These are phyloP conservation scores for Trialeurodes vaporariorum DNA, from an alignment of 1,140 invertebrate species.

Conservation along the genomic window DNA sequence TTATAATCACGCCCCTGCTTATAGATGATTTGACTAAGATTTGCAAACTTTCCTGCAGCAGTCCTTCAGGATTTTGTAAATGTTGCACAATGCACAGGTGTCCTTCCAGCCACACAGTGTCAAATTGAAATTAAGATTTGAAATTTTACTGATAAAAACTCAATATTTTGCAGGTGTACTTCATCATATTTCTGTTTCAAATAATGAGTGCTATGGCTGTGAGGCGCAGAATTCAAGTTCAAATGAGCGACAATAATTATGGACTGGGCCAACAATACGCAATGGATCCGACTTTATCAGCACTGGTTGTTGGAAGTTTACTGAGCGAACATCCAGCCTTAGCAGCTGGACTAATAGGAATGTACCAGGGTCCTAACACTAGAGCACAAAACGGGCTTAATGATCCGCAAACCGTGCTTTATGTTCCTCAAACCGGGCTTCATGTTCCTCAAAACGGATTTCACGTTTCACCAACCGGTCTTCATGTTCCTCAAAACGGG, in stretches of 20 bases:
- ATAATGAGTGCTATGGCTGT: not conserved
- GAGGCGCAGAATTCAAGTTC: not conserved
- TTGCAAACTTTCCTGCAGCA: too few relatives aligned
- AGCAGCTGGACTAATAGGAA: not conserved
- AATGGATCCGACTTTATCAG: not conserved
- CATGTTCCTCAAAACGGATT: not conserved
- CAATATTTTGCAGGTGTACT: not conserved
- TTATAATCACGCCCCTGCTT: too few relatives aligned
- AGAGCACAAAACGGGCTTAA: too few relatives aligned
- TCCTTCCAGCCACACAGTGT: too few relatives aligned
- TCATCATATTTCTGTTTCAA: not conserved
- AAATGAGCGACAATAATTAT: not conserved
- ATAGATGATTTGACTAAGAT: too few relatives aligned
- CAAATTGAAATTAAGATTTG: too few relatives aligned
- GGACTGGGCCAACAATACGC: not conserved
- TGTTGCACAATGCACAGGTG: too few relatives aligned
- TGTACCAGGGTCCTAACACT: too few relatives aligned
- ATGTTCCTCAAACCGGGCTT: too few relatives aligned
- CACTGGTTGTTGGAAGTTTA: not conserved
- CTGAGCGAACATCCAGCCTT: not conserved
- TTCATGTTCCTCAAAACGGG: not conserved
- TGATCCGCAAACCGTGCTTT: not conserved
- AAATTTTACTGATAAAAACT: too few relatives aligned
- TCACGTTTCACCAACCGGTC: not conserved
- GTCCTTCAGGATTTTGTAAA: too few relatives aligned